phyloP scores from a whole-genome alignment of 1,140 invertebrate species.

The Apolygus lucorum region DNA sequence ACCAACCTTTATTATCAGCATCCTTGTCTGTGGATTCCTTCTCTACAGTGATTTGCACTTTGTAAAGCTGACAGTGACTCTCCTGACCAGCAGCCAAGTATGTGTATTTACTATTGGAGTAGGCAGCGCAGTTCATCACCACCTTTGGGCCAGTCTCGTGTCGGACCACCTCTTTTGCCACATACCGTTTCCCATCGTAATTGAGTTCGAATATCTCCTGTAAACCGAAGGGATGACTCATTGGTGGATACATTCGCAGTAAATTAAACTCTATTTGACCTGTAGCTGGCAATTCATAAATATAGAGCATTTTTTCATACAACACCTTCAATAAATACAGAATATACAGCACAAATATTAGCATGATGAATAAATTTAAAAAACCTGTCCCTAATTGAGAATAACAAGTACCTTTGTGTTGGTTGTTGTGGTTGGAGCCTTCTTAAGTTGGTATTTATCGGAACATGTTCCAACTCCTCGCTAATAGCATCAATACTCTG shows the following conservation, averaged over 20 bases:
- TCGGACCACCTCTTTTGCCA: conserved; percentile 74
- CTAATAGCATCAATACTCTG: too few species aligned
- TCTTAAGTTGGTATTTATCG: too few species aligned
- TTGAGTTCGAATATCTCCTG: conserved; percentile 88
- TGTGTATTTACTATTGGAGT: conserved; percentile 56
- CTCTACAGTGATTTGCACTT: conserved; percentile 43
- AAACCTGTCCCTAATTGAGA: too few species aligned
- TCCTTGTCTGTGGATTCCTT: conserved; percentile 20
- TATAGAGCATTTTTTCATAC: not conserved
- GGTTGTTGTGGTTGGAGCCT: too few species aligned
- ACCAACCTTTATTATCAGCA: too few species aligned
- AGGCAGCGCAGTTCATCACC: conserved; percentile 79
- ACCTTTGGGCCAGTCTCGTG: conserved; percentile 81
- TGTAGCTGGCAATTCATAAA: not conserved
- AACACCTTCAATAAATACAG: not conserved
- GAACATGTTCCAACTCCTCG: too few species aligned
- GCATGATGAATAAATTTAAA: too few species aligned
- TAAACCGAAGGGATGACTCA: conserved; percentile 33
- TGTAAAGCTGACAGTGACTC: conserved; percentile 82
- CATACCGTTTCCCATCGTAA: conserved; percentile 66
- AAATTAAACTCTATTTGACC: not conserved
- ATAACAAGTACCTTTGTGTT: too few species aligned
- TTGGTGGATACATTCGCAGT: conserved; percentile 13
- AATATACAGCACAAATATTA: not conserved
- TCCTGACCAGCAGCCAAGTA: conserved; percentile 84